Evolutionary conservation across 2,888 invertebrate species (phyloP), one percentile per base, ranked within the genome.

Genomic region (Neuroscelio doddi): DNA sequence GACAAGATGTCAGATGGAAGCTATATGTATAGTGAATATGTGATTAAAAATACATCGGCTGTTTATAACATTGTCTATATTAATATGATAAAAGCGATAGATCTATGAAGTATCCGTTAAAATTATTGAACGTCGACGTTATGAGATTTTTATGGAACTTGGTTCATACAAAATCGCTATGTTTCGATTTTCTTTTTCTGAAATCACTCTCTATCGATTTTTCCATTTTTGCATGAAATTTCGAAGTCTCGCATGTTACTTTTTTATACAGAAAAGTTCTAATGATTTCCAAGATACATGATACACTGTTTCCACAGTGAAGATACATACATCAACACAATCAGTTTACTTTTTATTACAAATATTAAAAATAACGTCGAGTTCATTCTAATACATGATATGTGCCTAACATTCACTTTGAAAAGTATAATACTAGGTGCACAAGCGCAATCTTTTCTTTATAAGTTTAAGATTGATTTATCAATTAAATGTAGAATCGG

Each of bases 341-440:
- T 14, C 45, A 38, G 41, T 39, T 52, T 49, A 12, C n/a, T 50
- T 50, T 50, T 39, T 12, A 10, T 1, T 38, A 9, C 7, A 36
- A 15, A 16, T 17, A 16, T 38, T 38, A 1, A 38, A 17, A 17
- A 17, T 3, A 38, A 38, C 14, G 14, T 14, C 3, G 16, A 32
- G 10, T 24, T 32, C 7, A 5, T 30, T 32, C 12, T 30, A 42
- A 30, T 42, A 30, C 65, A 63, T 75, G 77, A 78, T 78, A 78
- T 77, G 77, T 78, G 69, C 73, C 74, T 75, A 76, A 70, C 56
- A 62, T 66, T 67, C 51, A 52, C 64, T 61, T 51, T 53, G 66
- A 64, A n/a, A 73, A 69, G 72, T 70, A 70, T 69, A 71, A 64
- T 66, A 65, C 65, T 59, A 68, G 64, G 61, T 61, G 64, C 66